Conservation (phyloP, 2,113 vertebrate species). For the Tauraco erythrolophus region DNA sequence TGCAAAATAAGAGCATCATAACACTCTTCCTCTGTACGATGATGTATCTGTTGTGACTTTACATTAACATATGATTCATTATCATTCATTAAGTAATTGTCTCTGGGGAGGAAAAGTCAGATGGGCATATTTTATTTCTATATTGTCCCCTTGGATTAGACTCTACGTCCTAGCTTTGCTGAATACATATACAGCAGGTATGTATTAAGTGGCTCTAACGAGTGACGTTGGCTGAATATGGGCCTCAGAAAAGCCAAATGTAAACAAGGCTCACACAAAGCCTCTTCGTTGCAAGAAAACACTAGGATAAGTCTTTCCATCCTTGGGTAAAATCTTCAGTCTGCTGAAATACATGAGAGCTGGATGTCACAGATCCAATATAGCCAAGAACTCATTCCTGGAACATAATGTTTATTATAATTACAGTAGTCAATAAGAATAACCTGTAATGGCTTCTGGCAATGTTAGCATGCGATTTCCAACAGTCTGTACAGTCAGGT, state of each 20-base stretch:
- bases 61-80: neutral
- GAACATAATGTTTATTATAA: neutral
- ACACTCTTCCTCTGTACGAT: neutral
- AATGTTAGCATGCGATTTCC: neutral
- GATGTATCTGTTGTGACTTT: neutral
- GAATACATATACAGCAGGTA: neutral
- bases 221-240: neutral
- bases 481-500: neutral
- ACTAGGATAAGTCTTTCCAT: neutral
- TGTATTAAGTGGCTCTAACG: neutral
- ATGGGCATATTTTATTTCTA: neutral
- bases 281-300: neutral
- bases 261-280: neutral
- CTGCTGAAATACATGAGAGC: neutral
- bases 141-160: neutral
- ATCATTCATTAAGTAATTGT: neutral
- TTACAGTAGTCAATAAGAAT: constrained; percentile 9
- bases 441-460: neutral
- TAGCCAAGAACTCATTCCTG: neutral
- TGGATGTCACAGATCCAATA: neutral
- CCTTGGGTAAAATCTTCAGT: neutral
- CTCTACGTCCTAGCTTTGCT: neutral
- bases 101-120: neutral
- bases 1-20: neutral
- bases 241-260: neutral